Percentiles rank a stretch among this genome's conserved stretches.
phyloP scores from a whole-genome alignment of 2,113 vertebrate genomes.

The Hirundichthys speculiger region DNA sequence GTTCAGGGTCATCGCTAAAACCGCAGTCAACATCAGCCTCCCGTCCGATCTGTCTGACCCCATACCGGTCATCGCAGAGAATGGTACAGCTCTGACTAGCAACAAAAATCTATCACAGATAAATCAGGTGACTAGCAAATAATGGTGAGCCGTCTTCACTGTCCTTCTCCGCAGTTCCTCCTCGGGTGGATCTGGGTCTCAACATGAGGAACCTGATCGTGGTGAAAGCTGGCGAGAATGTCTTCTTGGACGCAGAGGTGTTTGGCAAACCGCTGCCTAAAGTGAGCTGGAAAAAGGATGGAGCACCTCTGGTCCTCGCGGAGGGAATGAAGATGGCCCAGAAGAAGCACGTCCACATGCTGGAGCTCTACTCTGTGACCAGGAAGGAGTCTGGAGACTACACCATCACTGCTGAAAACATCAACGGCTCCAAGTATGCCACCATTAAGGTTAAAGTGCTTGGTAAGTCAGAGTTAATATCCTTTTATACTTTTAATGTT shows the following conservation, averaged over 20 bases:
- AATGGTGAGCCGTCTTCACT: neutral
- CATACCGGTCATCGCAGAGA: constrained; percentile 89
- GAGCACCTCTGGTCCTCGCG: constrained; percentile 79
- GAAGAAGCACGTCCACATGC: constrained; percentile 87
- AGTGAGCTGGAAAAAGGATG: constrained; percentile 92
- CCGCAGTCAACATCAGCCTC: constrained; percentile 88
- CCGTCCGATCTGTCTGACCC: constrained; percentile 96
- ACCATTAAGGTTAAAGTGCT: constrained; percentile 96
- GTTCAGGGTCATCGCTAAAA: constrained; percentile 95
- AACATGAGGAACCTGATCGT: constrained; percentile 93
- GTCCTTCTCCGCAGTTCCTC: constrained; percentile 86
- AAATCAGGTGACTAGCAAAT: neutral
- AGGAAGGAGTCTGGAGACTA: constrained; percentile 97
- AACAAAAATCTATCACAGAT: too few species aligned
- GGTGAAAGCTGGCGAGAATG: constrained; percentile 94
- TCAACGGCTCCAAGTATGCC: constrained; percentile 91
- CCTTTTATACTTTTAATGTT: neutral
- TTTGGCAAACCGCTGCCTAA: constrained; percentile 94
- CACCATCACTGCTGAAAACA: constrained; percentile 92
- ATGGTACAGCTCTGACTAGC: constrained; percentile 81
- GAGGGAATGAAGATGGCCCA: constrained; percentile 93
- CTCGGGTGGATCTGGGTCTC: constrained; percentile 91
- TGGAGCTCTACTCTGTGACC: constrained; percentile 93
- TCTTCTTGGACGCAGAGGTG: constrained; percentile 90
- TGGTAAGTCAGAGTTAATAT: constrained; percentile 81